Base-by-base conservation (phyloP, 2,888 invertebrate genomes). In the Acronicta leporina region DNA sequence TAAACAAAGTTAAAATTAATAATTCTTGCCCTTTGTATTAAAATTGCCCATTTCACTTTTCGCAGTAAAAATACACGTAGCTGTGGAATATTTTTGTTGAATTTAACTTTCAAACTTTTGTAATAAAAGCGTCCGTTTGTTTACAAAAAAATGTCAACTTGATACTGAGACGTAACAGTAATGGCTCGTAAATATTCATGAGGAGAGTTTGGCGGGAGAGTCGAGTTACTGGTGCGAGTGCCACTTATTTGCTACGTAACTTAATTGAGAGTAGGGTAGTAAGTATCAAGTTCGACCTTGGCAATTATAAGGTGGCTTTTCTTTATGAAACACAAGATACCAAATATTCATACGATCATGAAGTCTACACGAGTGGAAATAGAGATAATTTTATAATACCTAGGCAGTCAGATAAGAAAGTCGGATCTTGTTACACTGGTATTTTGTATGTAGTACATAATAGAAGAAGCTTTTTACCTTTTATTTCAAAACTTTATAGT, bases 171-270 rank as follows among this genome's bases (percentile, higher is more conserved):
- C 45, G 63, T 55, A 44, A 59, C 70, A 57, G 66, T 77, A 74
- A 74, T 77, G 74, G 74, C 50, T 77, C 59, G 63, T 74, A 74
- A 74, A 74, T 74, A 74, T 74, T 74, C 74, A 74, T 70, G 63
- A 77, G 57, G 54, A 38, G 70, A 65, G 73, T 68, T 68, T 50
- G 27, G 13, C 27, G 41, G 35, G 56, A 47, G 68, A 68, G 63
- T 73, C 74, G 48, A 66, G 74, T 77, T 73, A 66, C 74, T 52
- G 38, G 47, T 49, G 52, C 65, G 27, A 74, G 66, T 69, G 70
- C 61, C 45, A 57, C 64, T 60, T 58, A 48, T 54, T 54, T 63
- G 47, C 52, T 54, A 47, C 59, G 54, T 47, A 68, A 64, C 55
- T 57, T 66, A 40, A 73, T 69, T 66, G 33, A 7, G 46, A 2